A percentile compares a stretch with the other conserved stretches of the same genome.
phyloP scores from a whole-genome alignment of 2,113 vertebrate species.

The Xenus cinereus region DNA sequence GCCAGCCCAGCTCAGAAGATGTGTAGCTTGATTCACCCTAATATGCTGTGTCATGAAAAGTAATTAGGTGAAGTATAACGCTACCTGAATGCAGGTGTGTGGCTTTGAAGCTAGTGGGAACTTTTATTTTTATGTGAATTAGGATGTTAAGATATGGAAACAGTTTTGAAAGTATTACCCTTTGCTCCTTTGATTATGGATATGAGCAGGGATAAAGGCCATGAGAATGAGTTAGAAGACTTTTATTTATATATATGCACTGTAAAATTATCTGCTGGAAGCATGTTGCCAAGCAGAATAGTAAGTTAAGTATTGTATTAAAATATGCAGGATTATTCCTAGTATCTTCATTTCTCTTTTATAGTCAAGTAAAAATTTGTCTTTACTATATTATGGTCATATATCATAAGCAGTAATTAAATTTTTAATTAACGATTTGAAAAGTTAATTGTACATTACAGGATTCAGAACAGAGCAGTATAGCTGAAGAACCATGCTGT shows the following conservation, averaged over 20 bases:
- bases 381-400: neutral
- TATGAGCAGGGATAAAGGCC: neutral
- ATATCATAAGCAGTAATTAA: slow-evolving; percentile 26
- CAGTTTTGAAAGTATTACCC: neutral
- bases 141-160: neutral
- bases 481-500: neutral
- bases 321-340: neutral
- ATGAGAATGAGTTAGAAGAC: neutral
- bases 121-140: neutral
- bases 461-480: neutral
- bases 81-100: neutral
- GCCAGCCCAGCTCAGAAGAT: neutral
- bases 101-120: neutral
- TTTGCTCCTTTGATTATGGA: neutral
- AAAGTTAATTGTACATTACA: neutral
- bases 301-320: neutral
- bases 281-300: neutral
- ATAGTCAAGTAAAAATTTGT: neutral
- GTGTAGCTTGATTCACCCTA: neutral
- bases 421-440: slow-evolving; percentile 31
- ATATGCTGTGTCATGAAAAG: neutral
- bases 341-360: neutral
- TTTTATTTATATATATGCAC: neutral
- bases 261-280: slow-evolving; percentile 1
- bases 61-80: neutral